These are phyloP conservation scores for Leptobrachium ailaonicum DNA, from an alignment of 2,113 vertebrate genomes.

Conservation along the genomic window DNA sequence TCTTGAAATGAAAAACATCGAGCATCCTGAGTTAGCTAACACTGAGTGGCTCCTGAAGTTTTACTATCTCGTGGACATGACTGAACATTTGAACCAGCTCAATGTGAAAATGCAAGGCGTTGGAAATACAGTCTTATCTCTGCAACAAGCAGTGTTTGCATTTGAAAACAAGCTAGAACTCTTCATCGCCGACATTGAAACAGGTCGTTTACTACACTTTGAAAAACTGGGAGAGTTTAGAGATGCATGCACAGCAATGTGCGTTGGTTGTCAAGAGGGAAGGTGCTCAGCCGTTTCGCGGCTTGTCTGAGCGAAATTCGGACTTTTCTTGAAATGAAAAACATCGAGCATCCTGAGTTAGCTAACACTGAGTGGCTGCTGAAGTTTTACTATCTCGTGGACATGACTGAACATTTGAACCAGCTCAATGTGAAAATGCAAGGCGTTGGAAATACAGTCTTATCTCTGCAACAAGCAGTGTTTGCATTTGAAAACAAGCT, in stretches of 20 bases:
- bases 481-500: conserved; percentile 61
- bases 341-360: conserved; percentile 46
- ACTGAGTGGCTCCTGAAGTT: conserved; percentile 58
- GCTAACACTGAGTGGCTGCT: conserved; percentile 56
- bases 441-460: conserved; percentile 57
- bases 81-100: conserved; percentile 59
- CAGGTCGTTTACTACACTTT: too few relatives aligned
- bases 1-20: conserved; percentile 18
- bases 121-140: conserved; percentile 59
- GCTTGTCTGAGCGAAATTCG: conserved; percentile 52
- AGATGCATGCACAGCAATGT: too few relatives aligned
- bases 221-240: too few relatives aligned
- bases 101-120: conserved; percentile 59
- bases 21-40: conserved; percentile 50
- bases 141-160: conserved; percentile 58
- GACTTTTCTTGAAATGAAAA: conserved; percentile 58
- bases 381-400: conserved; percentile 54
- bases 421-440: conserved; percentile 60
- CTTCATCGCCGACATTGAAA: too few relatives aligned
- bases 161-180: too few relatives aligned
- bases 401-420: conserved; percentile 57
- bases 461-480: conserved; percentile 57
- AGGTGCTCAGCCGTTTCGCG: conserved; percentile 52
- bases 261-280: conserved; percentile 51
- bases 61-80: conserved; percentile 55